Base-by-base conservation (phyloP, 2,113 vertebrate species). In the Noturus placidus region DNA sequence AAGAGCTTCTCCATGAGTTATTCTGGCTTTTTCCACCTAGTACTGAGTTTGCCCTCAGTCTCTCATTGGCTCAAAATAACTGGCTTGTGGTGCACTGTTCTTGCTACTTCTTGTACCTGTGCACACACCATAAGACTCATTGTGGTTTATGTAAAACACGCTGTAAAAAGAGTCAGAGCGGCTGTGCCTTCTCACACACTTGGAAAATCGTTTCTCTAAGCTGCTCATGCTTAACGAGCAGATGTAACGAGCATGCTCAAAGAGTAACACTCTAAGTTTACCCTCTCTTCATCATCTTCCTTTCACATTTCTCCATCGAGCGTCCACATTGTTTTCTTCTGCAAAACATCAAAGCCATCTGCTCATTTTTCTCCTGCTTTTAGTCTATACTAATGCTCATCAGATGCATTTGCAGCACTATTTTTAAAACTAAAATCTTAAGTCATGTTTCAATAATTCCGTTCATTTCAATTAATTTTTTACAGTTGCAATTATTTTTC, bases 161-260 rank as follows among this genome's bases (percentile, higher is more conserved):
- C 30, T 59, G 50, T 52, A 54, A 35, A 57, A 56, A 57, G 50
- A n/a, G 54, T 80, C 78, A 38, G 33, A 35, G 33, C 57, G 35
- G 13, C 10, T 81, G 79, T 59, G 54, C 54, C 30, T 20, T 35
- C 20, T 81, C 54, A 57, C 10, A 81, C 79, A 59, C 79, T 25
- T 57, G 79, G 79, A 13, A 81, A 81, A 59, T 42, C 11, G n/a
- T 61, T 56, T 82, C 22, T 82, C 33, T 20, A 80, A 80, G 57
- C 54, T 82, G 20, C 79, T 82, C 56, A 7, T 14, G 57, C 52
- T 42, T 59, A 82, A 82, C 33, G 4, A 82, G 79, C 56, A 61
- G 57, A 61, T 82, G 35, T 38, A 20, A 27, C 7, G 27, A 42
- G 79, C 5, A 61, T 80, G n/a, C 52, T 33, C n/a, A 80, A 80